These are phyloP conservation scores for Pelecanoides urinatrix DNA, from an alignment of 2,113 vertebrate genomes.

Conservation along the genomic window DNA sequence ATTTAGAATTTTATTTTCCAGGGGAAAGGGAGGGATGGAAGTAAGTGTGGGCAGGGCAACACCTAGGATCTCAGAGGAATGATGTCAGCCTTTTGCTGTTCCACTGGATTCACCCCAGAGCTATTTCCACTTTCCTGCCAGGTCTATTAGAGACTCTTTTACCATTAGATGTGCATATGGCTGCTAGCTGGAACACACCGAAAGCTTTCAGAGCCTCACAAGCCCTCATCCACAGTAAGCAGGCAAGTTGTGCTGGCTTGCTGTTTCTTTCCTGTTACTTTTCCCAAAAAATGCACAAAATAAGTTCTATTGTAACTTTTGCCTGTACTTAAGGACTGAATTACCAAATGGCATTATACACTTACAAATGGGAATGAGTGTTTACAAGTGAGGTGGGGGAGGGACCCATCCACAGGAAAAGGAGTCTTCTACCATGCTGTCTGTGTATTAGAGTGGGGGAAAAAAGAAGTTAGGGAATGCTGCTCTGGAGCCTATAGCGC, in stretches of 20 bases:
- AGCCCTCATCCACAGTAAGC: neutral
- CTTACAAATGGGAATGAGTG: neutral
- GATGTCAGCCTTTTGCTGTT: neutral
- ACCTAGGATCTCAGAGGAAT: neutral
- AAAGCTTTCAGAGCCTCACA: neutral
- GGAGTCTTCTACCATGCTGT: neutral
- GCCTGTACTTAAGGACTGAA: neutral
- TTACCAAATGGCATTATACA: neutral
- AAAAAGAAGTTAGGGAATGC: neutral
- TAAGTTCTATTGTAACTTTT: neutral
- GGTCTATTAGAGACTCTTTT: neutral
- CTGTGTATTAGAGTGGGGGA: accelerated
- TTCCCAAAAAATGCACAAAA: neutral
- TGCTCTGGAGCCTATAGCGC: neutral
- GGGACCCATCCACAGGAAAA: neutral
- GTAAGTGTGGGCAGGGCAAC: neutral
- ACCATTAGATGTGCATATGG: neutral
- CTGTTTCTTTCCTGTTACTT: neutral
- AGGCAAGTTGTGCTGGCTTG: neutral
- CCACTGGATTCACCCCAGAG: neutral
- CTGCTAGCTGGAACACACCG: neutral
- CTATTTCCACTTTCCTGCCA: neutral
- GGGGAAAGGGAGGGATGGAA: neutral
- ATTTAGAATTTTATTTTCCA: neutral
- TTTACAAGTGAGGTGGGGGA: neutral